A percentile compares a stretch with the other conserved stretches of the same genome.
These are phyloP conservation scores for Mesitornis unicolor DNA, from an alignment of 2,113 vertebrate genomes.

Conservation along the genomic window DNA sequence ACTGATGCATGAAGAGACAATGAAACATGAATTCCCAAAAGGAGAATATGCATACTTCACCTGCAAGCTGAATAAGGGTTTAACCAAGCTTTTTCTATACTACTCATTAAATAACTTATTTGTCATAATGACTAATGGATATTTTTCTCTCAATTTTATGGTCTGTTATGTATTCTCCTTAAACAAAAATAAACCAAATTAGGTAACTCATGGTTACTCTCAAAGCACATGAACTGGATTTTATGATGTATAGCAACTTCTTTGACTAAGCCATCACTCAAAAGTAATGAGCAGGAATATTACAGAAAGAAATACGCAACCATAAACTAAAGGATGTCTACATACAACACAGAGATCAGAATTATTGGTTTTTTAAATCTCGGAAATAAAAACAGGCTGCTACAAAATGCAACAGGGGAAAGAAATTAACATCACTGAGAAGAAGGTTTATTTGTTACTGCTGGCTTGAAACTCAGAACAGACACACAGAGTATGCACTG, in stretches of 20 bases:
- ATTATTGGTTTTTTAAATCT: constrained; percentile 31
- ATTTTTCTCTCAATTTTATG: constrained; percentile 65
- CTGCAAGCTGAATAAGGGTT: constrained; percentile 71
- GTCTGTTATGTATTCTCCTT: constrained; percentile 67
- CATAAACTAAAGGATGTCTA: constrained; percentile 67
- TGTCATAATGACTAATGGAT: constrained; percentile 69
- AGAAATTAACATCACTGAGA: constrained; percentile 65
- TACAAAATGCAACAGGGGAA: constrained; percentile 62
- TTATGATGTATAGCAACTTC: constrained; percentile 73
- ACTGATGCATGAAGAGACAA: constrained; percentile 69
- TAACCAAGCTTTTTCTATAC: constrained; percentile 64
- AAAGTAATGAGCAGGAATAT: constrained; percentile 67
- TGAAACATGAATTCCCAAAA: constrained; percentile 64
- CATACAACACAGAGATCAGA: constrained; percentile 55
- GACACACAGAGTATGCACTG: constrained; percentile 32
- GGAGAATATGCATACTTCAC: constrained; percentile 61
- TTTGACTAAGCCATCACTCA: constrained; percentile 69
- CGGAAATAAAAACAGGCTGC: constrained; percentile 66
- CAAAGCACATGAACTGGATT: constrained; percentile 72
- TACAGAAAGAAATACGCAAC: constrained; percentile 57
- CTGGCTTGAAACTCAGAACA: constrained; percentile 58
- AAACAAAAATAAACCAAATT: constrained; percentile 74
- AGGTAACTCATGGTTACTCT: constrained; percentile 69
- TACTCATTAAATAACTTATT: constrained; percentile 64
- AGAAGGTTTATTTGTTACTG: constrained; percentile 57